phyloP scores from a whole-genome alignment of 1,140 invertebrate genomes.

The Drosophila athabasca region DNA sequence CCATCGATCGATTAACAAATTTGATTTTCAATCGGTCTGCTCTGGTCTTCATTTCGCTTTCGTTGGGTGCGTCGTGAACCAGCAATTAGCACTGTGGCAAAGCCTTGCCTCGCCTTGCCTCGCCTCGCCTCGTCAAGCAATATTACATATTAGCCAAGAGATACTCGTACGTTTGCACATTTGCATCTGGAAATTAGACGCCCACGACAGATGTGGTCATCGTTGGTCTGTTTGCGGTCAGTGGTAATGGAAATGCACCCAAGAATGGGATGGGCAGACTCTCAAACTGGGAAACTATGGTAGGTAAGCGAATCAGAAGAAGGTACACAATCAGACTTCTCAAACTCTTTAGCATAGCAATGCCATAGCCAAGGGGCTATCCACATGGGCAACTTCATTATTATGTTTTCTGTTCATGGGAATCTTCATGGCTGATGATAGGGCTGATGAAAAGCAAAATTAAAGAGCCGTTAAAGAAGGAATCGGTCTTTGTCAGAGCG shows the following conservation, averaged over 20 bases:
- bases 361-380: background rate
- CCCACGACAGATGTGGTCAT: constrained; percentile 29
- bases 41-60: constrained; percentile 51
- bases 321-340: no score
- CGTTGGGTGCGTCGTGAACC: constrained; percentile 33
- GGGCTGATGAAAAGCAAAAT: constrained; percentile 21
- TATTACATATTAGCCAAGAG: constrained; percentile 38
- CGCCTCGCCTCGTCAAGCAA: no score
- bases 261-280: no score
- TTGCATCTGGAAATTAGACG: background rate
- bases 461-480: constrained; percentile 45
- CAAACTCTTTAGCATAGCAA: no score
- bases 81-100: constrained; percentile 27
- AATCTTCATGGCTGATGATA: constrained; percentile 11
- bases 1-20: constrained; percentile 30
- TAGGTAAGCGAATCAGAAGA: no score
- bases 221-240: background rate
- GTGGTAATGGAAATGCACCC: no score
- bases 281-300: no score
- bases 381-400: constrained; percentile 1
- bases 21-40: constrained; percentile 26
- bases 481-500: background rate
- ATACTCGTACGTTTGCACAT: background rate
- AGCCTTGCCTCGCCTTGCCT: no score
- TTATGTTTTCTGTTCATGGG: constrained; percentile 9